phyloP scores from a whole-genome alignment of 2,113 vertebrate genomes.

The Poeciliopsis retropinna region DNA sequence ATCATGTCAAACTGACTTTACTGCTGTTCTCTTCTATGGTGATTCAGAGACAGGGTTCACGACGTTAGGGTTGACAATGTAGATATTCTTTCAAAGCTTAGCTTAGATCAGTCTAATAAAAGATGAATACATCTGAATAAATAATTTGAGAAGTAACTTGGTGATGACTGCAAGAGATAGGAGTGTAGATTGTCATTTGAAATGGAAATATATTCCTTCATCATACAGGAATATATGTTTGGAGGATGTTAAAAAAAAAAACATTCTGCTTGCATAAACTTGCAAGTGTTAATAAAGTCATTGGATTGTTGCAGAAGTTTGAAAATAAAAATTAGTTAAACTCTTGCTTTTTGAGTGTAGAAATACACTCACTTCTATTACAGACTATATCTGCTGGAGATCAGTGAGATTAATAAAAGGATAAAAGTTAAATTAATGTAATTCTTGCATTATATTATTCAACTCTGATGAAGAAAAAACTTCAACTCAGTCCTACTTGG shows the following conservation, averaged over 20 bases:
- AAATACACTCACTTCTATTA: not conserved
- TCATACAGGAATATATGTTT: not conserved
- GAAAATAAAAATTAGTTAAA: not conserved
- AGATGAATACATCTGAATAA: not conserved
- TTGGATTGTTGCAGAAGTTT: not conserved
- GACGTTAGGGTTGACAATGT: slow-evolving; percentile 32
- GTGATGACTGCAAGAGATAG: not conserved
- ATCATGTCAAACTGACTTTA: slow-evolving; percentile 47
- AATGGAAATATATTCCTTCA: slow-evolving; percentile 2
- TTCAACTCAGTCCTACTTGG: too few species aligned
- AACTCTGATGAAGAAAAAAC: not conserved
- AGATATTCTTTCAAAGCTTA: slow-evolving; percentile 42
- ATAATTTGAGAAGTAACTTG: slow-evolving; percentile 15
- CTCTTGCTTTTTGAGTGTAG: not conserved
- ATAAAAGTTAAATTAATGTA: not conserved
- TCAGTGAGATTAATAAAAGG: not conserved
- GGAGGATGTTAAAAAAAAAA: not conserved
- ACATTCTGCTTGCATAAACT: not conserved
- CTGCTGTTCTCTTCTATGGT: slow-evolving; percentile 23
- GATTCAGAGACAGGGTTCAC: slow-evolving; percentile 22
- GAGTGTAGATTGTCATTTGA: slow-evolving; percentile 15
- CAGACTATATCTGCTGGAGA: not conserved
- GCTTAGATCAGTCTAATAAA: slow-evolving; percentile 10
- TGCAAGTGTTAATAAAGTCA: not conserved
- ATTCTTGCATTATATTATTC: not conserved